Conservation (phyloP, 2,113 vertebrate species). For the Potamarius usumacintae region DNA sequence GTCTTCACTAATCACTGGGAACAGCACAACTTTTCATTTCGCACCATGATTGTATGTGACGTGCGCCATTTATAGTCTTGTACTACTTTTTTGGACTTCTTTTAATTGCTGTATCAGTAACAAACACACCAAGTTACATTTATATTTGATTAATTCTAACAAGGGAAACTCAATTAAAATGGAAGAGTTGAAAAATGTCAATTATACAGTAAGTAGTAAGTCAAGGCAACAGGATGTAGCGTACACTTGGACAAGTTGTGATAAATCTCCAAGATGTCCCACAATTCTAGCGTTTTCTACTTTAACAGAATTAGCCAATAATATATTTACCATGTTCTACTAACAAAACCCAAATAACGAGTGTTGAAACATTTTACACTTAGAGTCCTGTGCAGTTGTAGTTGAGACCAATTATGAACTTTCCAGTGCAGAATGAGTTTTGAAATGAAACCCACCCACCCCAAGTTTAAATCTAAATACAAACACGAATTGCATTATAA, state of each 20-base stretch:
- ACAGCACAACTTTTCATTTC: background rate
- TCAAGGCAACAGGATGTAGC: background rate
- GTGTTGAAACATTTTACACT: background rate
- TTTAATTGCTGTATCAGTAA: background rate
- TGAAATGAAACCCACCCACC: background rate
- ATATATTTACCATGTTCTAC: background rate
- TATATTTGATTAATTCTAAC: background rate
- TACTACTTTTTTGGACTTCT: background rate
- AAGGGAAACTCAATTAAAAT: background rate
- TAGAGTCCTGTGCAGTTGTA: background rate
- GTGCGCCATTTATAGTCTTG: background rate
- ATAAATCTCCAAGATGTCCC: no score
- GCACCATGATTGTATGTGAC: background rate
- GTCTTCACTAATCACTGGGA: slow-evolving; percentile 6
- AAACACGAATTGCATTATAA: background rate
- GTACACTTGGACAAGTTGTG: background rate
- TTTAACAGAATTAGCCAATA: background rate
- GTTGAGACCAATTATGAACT: background rate
- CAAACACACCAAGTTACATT: background rate
- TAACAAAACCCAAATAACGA: background rate
- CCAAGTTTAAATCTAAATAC: background rate
- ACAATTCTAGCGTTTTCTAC: background rate
- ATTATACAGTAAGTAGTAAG: background rate
- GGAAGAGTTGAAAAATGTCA: background rate
- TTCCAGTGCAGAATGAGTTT: background rate